Conservation (phyloP, 2,113 vertebrate genomes). For the Festucalex cinctus region DNA sequence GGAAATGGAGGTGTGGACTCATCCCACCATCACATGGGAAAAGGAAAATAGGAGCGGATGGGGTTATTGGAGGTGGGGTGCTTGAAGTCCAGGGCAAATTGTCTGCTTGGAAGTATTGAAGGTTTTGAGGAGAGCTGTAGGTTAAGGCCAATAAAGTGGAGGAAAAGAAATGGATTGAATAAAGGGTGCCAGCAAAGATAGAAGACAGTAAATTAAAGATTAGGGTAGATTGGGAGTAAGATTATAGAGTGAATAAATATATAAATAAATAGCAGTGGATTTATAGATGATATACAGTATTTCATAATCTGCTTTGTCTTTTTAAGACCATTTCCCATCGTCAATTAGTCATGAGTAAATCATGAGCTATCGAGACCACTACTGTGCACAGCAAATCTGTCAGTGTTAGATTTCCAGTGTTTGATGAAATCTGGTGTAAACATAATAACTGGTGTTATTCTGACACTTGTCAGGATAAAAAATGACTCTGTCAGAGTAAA, state of each 20-base stretch:
- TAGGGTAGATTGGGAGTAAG: not conserved
- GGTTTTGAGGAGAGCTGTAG: constrained; percentile 5
- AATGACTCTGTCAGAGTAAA: no score
- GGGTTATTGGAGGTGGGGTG: not conserved
- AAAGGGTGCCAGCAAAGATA: not conserved
- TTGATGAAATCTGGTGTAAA: no score
- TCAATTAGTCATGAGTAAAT: no score
- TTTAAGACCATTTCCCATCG: not conserved
- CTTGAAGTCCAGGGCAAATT: constrained; percentile 21
- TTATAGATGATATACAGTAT: no score
- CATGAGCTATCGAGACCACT: no score
- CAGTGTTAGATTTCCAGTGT: no score
- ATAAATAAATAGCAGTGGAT: not conserved
- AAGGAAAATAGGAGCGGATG: not conserved
- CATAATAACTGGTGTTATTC: no score
- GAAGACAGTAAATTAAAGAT: constrained; percentile 8
- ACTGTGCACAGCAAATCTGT: no score
- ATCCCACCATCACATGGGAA: constrained; percentile 11
- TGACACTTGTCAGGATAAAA: no score
- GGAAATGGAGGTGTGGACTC: constrained; percentile 1
- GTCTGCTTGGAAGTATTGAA: constrained; percentile 26
- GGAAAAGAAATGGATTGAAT: constrained; percentile 19
- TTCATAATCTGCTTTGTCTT: not conserved
- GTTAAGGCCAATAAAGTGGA: constrained; percentile 7
- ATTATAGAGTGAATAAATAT: not conserved